These are phyloP conservation scores for Alexandromys fortis DNA, from an alignment of 2,113 vertebrate species.

Conservation along the genomic window DNA sequence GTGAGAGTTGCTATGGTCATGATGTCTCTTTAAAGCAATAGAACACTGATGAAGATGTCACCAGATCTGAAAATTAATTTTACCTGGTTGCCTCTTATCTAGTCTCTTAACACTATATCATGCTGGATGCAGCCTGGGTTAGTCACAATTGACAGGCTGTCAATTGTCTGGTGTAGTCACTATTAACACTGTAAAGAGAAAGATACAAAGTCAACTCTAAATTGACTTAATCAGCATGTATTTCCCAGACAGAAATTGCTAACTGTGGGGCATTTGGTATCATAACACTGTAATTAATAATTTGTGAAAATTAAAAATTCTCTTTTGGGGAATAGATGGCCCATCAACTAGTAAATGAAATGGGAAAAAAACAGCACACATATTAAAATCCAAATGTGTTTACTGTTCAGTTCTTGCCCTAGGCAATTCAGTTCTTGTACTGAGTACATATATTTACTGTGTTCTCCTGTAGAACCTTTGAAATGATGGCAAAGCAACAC, in stretches of 20 bases:
- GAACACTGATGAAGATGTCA: background rate
- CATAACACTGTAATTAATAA: conserved; percentile 31
- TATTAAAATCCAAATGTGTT: conserved; percentile 34
- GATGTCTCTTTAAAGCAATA: background rate
- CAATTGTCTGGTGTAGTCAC: background rate
- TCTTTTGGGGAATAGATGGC: background rate
- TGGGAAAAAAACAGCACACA: conserved; percentile 13
- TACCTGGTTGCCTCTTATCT: background rate
- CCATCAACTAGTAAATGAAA: conserved; percentile 13
- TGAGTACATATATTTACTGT: background rate
- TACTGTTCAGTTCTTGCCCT: background rate
- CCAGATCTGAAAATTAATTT: background rate
- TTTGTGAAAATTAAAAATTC: background rate
- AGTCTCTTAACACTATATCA: background rate
- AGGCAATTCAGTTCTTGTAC: background rate
- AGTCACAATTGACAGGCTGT: background rate
- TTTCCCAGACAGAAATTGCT: background rate
- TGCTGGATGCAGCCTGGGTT: background rate
- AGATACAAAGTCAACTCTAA: background rate
- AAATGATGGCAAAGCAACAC: conserved; percentile 2
- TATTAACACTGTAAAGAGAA: background rate
- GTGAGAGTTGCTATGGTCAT: background rate
- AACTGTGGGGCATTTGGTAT: background rate
- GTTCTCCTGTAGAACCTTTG: background rate
- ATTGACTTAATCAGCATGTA: background rate